Percentiles rank a stretch among this genome's conserved stretches.
phyloP scores from a whole-genome alignment of 1,140 invertebrate species.

The Drosophila cardini region DNA sequence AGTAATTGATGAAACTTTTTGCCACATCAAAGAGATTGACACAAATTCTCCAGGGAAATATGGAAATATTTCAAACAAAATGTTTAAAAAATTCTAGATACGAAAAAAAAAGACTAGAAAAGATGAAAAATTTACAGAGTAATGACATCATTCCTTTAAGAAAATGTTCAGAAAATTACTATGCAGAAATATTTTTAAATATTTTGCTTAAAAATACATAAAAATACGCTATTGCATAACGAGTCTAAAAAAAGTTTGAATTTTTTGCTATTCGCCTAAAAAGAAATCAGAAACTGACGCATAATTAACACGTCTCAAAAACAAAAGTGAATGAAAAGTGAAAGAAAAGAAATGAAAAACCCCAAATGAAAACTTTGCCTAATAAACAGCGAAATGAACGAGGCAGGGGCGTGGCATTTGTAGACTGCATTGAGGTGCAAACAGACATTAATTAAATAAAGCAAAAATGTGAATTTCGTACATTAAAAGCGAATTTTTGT shows the following conservation, averaged over 20 bases:
- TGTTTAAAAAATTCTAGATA: neutral
- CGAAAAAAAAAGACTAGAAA: neutral
- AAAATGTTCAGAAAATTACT: too few species aligned
- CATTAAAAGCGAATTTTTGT: slow-evolving; percentile 43
- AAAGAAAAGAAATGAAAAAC: slow-evolving; percentile 11
- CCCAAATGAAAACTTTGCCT: slow-evolving; percentile 36
- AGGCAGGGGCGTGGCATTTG: slow-evolving; percentile 11
- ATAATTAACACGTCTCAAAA: slow-evolving; percentile 50
- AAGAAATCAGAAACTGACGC: slow-evolving; percentile 31
- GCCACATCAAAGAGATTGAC: slow-evolving; percentile 42
- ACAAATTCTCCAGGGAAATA: slow-evolving; percentile 26
- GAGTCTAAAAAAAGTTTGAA: neutral
- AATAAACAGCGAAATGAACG: neutral
- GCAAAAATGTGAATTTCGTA: slow-evolving; percentile 40
- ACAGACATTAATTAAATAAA: slow-evolving; percentile 50
- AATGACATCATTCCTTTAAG: too few species aligned
- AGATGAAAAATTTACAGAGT: too few species aligned
- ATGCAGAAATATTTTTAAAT: too few species aligned
- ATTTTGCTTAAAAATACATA: slow-evolving; percentile 17
- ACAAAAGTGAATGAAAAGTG: slow-evolving; percentile 36
- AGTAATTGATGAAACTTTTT: slow-evolving; percentile 31
- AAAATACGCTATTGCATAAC: neutral
- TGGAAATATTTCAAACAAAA: slow-evolving; percentile 13
- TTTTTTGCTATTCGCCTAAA: slow-evolving; percentile 14
- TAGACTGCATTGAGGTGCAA: slow-evolving; percentile 40